Evolutionary conservation across 2,113 vertebrate genomes (phyloP).

Genomic region (Silurus asotus): DNA sequence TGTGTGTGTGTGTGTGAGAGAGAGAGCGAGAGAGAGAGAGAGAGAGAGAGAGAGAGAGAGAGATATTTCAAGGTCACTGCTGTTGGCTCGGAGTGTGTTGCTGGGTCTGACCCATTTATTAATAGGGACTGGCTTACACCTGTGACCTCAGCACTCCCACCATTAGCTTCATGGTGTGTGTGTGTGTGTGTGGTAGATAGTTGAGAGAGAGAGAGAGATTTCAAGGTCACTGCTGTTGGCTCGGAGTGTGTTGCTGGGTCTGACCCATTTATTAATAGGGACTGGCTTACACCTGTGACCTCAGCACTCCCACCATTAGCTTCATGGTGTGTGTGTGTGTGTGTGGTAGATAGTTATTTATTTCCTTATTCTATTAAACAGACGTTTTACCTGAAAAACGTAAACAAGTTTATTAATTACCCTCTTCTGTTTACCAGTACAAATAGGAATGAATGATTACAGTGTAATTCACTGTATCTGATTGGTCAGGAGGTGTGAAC

Average conservation of each 20-base stretch:
- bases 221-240: constrained; percentile 34
- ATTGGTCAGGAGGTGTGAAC: neutral
- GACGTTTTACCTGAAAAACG: neutral
- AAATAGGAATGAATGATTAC: neutral
- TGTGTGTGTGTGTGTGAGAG: neutral
- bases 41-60: neutral
- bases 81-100: constrained; percentile 21
- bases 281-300: constrained; percentile 34
- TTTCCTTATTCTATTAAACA: neutral
- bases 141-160: neutral
- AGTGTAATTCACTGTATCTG: neutral
- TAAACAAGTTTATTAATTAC: neutral
- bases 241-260: constrained; percentile 24
- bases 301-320: neutral
- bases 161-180: neutral
- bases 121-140: constrained; percentile 39
- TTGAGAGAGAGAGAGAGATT: neutral
- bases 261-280: constrained; percentile 43
- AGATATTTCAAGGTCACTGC: constrained; percentile 28
- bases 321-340: neutral
- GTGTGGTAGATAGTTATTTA: neutral
- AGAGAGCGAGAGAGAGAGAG: neutral
- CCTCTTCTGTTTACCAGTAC: neutral
- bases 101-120: constrained; percentile 41
- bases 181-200: constrained; percentile 18